Percentiles rank a stretch among this genome's conserved stretches.
phyloP scores from a whole-genome alignment of 64 coral and sea anemone genomes.

The Trachythela sp. region DNA sequence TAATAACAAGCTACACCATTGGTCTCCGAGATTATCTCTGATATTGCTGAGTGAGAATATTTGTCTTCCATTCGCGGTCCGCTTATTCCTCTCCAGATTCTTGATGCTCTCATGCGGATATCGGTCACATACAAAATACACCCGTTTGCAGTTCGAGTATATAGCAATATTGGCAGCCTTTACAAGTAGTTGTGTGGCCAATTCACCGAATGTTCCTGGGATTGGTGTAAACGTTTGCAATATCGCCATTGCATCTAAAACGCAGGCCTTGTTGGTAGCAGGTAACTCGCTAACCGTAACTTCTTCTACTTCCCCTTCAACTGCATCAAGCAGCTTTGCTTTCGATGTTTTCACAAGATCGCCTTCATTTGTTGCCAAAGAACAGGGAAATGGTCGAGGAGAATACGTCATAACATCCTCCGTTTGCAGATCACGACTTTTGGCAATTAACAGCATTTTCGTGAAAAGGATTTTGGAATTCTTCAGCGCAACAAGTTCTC shows the following conservation, averaged over 20 bases:
- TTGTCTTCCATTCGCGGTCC: too few relatives aligned
- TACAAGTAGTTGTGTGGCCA: background rate
- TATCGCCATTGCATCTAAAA: constrained; percentile 9
- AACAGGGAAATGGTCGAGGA: background rate
- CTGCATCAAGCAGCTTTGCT: background rate
- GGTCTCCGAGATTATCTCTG: too few relatives aligned
- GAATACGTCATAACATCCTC: background rate
- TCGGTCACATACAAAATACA: too few relatives aligned
- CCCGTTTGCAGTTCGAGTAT: too few relatives aligned
- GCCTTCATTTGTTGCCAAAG: background rate
- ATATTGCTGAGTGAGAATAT: too few relatives aligned
- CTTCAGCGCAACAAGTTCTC: background rate
- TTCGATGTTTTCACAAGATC: constrained; percentile 8
- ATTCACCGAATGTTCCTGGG: background rate
- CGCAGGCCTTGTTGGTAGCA: background rate
- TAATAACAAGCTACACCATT: too few relatives aligned
- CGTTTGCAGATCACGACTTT: background rate
- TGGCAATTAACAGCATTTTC: background rate
- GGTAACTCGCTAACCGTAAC: background rate
- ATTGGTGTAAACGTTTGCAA: background rate
- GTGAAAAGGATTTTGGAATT: constrained; percentile 3
- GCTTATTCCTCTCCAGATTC: too few relatives aligned
- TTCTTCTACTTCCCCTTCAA: background rate
- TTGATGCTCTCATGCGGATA: too few relatives aligned
- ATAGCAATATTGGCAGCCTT: too few relatives aligned